phyloP scores from a whole-genome alignment of 2,113 vertebrate genomes.

The Euleptes europaea region DNA sequence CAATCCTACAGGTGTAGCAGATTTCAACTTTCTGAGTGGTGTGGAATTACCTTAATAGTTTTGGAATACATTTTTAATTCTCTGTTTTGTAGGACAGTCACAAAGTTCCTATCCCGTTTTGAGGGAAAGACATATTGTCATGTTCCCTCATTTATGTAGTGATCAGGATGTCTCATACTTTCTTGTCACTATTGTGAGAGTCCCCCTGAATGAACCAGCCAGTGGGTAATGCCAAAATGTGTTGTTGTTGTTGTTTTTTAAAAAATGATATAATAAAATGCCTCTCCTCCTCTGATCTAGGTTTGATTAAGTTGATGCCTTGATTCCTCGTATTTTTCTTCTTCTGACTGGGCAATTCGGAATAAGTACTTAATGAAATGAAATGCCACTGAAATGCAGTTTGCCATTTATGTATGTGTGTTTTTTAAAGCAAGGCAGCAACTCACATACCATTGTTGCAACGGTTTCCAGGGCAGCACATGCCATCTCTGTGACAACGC shows the following conservation, averaged over 20 bases:
- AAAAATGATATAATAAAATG: neutral
- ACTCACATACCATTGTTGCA: constrained; percentile 87
- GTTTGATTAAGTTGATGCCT: neutral
- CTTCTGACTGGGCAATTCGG: neutral
- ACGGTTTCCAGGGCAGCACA: constrained; percentile 94
- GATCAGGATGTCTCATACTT: too few species aligned
- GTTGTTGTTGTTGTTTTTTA: too few species aligned
- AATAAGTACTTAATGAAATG: neutral
- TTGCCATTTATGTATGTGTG: neutral
- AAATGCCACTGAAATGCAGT: neutral
- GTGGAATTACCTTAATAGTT: too few species aligned
- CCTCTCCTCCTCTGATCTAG: neutral
- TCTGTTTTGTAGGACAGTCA: too few species aligned
- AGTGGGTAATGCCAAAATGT: neutral
- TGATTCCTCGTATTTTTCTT: neutral
- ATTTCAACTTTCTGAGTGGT: too few species aligned
- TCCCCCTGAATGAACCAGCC: neutral
- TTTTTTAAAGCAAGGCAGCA: neutral
- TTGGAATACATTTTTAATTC: too few species aligned
- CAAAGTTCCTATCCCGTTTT: too few species aligned
- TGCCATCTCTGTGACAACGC: constrained; percentile 91
- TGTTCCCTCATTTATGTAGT: too few species aligned
- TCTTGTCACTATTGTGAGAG: too few species aligned
- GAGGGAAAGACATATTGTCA: too few species aligned
- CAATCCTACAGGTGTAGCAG: too few species aligned